phyloP scores from a whole-genome alignment of 2,113 vertebrate species.

The Pyrgilauda ruficollis region DNA sequence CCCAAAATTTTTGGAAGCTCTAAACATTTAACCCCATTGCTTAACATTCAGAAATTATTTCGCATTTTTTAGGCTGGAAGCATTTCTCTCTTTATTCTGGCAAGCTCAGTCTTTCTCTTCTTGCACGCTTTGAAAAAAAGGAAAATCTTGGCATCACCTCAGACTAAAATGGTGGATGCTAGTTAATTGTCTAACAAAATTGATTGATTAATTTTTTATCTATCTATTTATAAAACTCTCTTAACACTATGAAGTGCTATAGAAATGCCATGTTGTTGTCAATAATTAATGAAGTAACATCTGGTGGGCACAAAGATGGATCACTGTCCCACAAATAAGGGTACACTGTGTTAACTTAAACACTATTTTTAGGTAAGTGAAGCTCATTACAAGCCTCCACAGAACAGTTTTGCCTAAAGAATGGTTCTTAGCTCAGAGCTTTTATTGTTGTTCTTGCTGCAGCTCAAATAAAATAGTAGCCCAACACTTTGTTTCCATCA shows the following conservation, averaged over 20 bases:
- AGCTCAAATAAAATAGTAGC: slow-evolving; percentile 20
- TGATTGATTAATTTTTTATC: slow-evolving; percentile 48
- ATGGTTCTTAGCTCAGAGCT: not conserved
- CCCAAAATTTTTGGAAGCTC: slow-evolving; percentile 37
- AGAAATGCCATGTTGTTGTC: not conserved
- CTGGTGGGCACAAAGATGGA: slow-evolving; percentile 4
- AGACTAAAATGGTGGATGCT: not conserved
- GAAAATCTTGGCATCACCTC: slow-evolving; percentile 11
- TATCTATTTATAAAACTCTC: slow-evolving; percentile 23
- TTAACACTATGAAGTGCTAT: not conserved
- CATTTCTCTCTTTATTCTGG: slow-evolving; percentile 32
- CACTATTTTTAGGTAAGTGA: slow-evolving; percentile 30
- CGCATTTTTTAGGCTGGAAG: slow-evolving; percentile 23
- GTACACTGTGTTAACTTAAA: slow-evolving; percentile 11
- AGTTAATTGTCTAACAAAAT: slow-evolving; percentile 36
- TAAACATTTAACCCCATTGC: slow-evolving; percentile 36
- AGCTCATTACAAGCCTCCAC: slow-evolving; percentile 1
- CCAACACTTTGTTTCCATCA: not conserved
- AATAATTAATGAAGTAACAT: slow-evolving; percentile 53
- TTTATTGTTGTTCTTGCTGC: not conserved
- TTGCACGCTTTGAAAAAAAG: not conserved
- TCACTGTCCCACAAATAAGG: slow-evolving; percentile 1
- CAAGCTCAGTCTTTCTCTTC: slow-evolving; percentile 19
- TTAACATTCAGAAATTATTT: slow-evolving; percentile 44
- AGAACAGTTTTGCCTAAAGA: slow-evolving; percentile 12